Evolutionary conservation across 2,888 invertebrate species (phyloP), one percentile per base, ranked within the genome.

Genomic region (Cephalotes varians): DNA sequence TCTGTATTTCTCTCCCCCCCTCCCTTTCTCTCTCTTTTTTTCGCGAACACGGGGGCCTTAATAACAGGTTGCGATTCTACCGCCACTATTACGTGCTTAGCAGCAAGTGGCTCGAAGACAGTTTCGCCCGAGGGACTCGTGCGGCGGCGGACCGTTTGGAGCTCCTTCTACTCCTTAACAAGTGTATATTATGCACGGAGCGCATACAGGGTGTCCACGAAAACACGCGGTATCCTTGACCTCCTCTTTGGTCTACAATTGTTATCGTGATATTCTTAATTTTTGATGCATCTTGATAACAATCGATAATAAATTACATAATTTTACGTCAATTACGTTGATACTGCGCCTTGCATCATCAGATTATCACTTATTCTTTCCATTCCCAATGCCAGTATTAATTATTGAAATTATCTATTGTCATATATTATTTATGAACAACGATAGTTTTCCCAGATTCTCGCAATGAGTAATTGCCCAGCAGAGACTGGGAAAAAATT

Each of bases 1-100:
- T 64, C 18, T 18, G 21, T 71, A 15, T n/a, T 10, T 77, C 72
- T 51, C 72, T 37, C 65, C 62, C 31, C 44, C 34, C 71, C 80
- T 58, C 72, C n/a, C 54, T 28, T 77, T 64, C 44, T 47, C 28
- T 77, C 82, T 71, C 67, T 47, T 76, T 54, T n/a, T 67, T 58
- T 82, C 65, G 40, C 69, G 60, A 60, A 56, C 58, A 73, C 64
- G 44, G 65, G 47, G 65, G 34, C 62, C 77, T 82, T 89, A 89
- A 89, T 82, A 85, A 86, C 84, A 81, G 86, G 85, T 86, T 84
- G 67, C 64, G 25, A 25, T 44, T 73, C 54, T 71, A 31, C 54
- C 81, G 51, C 69, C 51, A 73, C 71, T 69, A 86, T 85, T 85
- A 87, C 80, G 77, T 54, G 51, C 65, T 79, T 85, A 80, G 71